Conservation (phyloP, 2,113 vertebrate genomes). For the Seriola dumerili region DNA sequence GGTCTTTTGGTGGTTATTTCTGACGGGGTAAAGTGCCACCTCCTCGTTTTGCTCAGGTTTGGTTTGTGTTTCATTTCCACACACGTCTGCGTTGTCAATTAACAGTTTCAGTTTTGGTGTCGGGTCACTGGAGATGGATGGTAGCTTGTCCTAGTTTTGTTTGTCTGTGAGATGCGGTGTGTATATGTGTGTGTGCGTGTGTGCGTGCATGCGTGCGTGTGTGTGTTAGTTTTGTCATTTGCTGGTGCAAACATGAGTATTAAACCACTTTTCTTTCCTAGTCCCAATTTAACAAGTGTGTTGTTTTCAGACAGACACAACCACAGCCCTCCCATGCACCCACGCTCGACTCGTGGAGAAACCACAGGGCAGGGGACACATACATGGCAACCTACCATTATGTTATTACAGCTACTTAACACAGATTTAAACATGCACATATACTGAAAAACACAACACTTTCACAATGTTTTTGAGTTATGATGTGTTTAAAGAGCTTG, state of each 20-base stretch:
- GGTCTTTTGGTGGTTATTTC: conserved; percentile 69
- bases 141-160: conserved; percentile 9
- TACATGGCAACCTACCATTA: conserved; percentile 59
- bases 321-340: conserved; percentile 74
- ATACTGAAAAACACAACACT: conserved; percentile 40
- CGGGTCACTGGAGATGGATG: conserved; percentile 27
- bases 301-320: conserved; percentile 81
- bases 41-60: conserved; percentile 55
- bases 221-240: conserved; percentile 50
- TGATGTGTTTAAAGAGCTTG: conserved; percentile 22
- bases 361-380: conserved; percentile 64
- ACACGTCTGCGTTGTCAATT: conserved; percentile 44
- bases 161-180: conserved; percentile 17
- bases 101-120: conserved; percentile 36
- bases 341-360: conserved; percentile 67
- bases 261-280: conserved; percentile 60
- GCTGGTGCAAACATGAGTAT: conserved; percentile 41
- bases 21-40: conserved; percentile 50
- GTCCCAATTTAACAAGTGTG: conserved; percentile 80
- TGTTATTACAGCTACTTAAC: conserved; percentile 67
- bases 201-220: background rate
- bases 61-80: conserved; percentile 47
- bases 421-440: conserved; percentile 41
- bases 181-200: conserved; percentile 39
- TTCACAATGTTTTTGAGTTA: conserved; percentile 41